Conservation (phyloP, 2,888 invertebrate genomes). For the Platycheirus albimanus region DNA sequence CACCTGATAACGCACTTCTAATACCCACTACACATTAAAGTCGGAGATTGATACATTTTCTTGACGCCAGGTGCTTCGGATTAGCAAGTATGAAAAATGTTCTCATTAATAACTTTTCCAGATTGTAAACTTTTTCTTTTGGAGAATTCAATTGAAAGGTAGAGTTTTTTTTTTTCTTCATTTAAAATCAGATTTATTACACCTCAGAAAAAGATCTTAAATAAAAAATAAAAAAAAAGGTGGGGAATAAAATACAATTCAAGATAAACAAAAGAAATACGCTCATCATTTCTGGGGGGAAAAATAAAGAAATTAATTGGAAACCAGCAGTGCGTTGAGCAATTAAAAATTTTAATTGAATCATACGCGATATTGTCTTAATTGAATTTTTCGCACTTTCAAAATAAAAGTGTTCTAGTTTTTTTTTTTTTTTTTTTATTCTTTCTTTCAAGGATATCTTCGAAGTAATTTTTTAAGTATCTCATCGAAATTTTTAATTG, state of each 20-base stretch:
- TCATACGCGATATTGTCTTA: slow-evolving; percentile 21
- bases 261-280: slow-evolving; percentile 11
- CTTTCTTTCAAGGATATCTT: too few relatives aligned
- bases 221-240: slow-evolving; percentile 1
- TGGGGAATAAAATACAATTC: slow-evolving; percentile 8
- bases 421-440: too few relatives aligned
- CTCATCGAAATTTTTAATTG: slow-evolving; percentile 37
- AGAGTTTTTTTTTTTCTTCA: slow-evolving; percentile 9
- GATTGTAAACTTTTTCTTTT: slow-evolving; percentile 7
- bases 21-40: too few relatives aligned
- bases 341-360: slow-evolving; percentile 26
- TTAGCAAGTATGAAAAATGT: slow-evolving; percentile 2
- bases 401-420: not conserved
- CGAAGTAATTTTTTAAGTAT: slow-evolving; percentile 24
- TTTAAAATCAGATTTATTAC: not conserved
- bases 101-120: slow-evolving; percentile 21
- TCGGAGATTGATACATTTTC: too few relatives aligned
- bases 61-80: slow-evolving; percentile 25
- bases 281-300: slow-evolving; percentile 10
- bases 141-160: slow-evolving; percentile 26
- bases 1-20: too few relatives aligned
- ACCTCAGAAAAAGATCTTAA: slow-evolving; percentile 2
- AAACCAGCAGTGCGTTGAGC: slow-evolving; percentile 1
- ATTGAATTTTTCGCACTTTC: slow-evolving; percentile 47
- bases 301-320: slow-evolving; percentile 6